Base-by-base conservation (phyloP, 2,888 invertebrate genomes). In the Alloscopus bannaensis region DNA sequence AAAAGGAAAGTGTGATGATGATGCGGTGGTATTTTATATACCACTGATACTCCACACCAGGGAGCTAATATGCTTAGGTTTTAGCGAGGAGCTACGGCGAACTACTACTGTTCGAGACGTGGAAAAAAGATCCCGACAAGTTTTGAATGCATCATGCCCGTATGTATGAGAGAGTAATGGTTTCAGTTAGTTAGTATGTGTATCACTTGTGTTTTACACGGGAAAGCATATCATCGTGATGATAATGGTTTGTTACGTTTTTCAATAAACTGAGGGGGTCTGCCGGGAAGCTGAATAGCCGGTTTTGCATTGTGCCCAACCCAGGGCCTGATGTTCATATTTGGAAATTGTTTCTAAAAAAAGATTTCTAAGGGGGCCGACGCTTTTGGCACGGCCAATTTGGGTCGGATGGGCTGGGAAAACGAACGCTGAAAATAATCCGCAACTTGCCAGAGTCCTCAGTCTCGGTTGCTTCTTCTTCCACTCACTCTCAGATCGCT, bases 261-360 rank as follows among this genome's bases (percentile, higher is more conserved):
- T 69, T 79, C 78, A 59, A 79, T 79, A 77, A 77, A 77, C 70
- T 70, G 70, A 71, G 78, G 78, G 78, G 78, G 78, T 71, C 78
- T 79, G 78, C 78, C 78, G 78, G 71, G 71, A 79, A 79, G 78
- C 78, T 79, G 66, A 79, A 79, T 79, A 79, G 78, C 78, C 71
- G 66, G 78, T 79, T 79, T 79, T 79, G 71, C 78, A 79, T 79
- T 65, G 59, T 66, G 71, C 71, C 65, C 71, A 71, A 78, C 65
- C 78, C 78, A 79, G 78, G 78, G 71, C 78, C 78, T 94, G 82
- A 84, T 84, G 84, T 81, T 84, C 84, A 84, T 84, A 84, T 84
- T 84, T 82, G 84, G 84, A 84, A 84, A 84, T 80, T 84, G 84
- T 84, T 81, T 84, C 84, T 84, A 84, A 84, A 84, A 84, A 84